Base-by-base conservation (phyloP, 2,797 vertebrate genomes). In the Saxicola maurus region DNA sequence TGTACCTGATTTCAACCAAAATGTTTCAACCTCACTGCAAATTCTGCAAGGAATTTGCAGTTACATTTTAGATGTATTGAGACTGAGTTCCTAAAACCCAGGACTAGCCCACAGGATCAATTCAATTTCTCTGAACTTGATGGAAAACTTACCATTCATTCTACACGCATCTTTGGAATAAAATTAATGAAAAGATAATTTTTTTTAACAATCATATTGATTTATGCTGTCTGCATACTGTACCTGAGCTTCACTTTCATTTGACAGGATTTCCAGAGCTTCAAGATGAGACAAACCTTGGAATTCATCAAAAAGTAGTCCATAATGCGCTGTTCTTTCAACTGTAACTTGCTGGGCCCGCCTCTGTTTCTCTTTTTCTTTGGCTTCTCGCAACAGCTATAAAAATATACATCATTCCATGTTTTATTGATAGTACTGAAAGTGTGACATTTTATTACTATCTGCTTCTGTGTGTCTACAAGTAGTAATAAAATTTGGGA, bases 271-370 rank as follows among this genome's bases (percentile, higher is more conserved):
- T 98, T 99, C 99, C 95, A 99, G 97, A 78, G 99, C 99, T 97
- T 99, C 99, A 16, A 99, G 98, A 96, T 99, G 99, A 43, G 99
- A 98, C 95, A 99, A 93, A 66, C 99, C 99, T 94, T 99, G 99
- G 95, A 98, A 99, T 91, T 99, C 98, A 94, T 99, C 99, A 95
- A 99, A 99, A 64, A 99, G 98, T 92, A 99, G 96, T 60, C 98
- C 98, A 13, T 98, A 99, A 97, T 99, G 99, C 16, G 98, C 99
- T 4, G 98, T 98, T 91, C 98, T 98, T 61, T 98, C 98, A 17
- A 95, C 98, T 11, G 98, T 95, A 76, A 98, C 97, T 94, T 99
- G 98, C 96, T 97, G 98, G 8, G 97, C 98, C 80, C 98, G 93
- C 56, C 98, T 98, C 78, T 98, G 98, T 64, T 98, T 98, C 90